Evolutionary conservation across 2,797 vertebrate species (phyloP).

Genomic region (Etheostoma nigrum): DNA sequence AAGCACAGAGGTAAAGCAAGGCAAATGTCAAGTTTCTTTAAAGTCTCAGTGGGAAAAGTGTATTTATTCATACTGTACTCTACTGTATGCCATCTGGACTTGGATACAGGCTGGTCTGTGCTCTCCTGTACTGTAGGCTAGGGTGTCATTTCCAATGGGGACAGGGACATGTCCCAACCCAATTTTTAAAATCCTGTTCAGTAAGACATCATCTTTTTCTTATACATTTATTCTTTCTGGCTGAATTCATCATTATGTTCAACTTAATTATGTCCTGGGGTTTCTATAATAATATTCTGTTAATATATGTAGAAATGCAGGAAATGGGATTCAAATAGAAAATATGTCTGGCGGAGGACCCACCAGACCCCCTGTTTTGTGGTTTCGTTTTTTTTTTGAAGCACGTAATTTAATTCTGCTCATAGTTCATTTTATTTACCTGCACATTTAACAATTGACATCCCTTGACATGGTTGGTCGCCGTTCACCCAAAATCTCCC

Average conservation of each 20-base stretch:
- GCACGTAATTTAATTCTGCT: background rate
- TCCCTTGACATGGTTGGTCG: background rate
- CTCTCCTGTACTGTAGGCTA: background rate
- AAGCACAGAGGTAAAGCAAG: constrained; percentile 27
- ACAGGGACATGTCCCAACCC: no score
- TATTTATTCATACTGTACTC: constrained; percentile 27
- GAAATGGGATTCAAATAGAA: no score
- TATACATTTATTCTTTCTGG: no score
- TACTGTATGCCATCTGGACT: constrained; percentile 34
- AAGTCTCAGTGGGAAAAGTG: constrained; percentile 30
- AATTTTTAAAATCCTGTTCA: no score
- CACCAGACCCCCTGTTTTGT: no score
- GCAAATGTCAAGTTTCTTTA: constrained; percentile 55
- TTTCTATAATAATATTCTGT: no score
- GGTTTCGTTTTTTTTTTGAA: background rate
- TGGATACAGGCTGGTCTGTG: background rate
- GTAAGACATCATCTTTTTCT: no score
- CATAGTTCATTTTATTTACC: constrained; percentile 9
- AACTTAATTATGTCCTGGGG: no score
- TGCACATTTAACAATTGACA: background rate
- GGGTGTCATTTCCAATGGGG: no score
- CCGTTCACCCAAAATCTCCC: constrained; percentile 22
- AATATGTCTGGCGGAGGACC: no score
- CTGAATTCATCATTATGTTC: no score
- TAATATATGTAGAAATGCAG: no score